These are phyloP conservation scores for Drosophila sordidapex DNA, from an alignment of 2,888 invertebrate genomes.

Conservation along the genomic window DNA sequence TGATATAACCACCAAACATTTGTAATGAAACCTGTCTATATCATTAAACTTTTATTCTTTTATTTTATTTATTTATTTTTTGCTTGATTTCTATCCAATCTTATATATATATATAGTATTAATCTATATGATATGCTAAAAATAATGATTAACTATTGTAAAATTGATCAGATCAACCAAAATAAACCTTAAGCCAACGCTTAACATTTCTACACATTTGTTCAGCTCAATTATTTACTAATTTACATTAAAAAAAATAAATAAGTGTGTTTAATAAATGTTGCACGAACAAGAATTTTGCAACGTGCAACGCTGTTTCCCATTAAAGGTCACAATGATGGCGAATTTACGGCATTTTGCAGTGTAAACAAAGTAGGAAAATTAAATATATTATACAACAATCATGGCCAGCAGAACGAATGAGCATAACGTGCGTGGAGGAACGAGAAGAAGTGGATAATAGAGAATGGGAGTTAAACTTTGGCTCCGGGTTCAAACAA, in stretches of 20 bases:
- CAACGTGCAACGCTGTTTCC: slow-evolving; percentile 25
- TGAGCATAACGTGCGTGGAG: slow-evolving; percentile 46
- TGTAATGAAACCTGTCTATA: no score
- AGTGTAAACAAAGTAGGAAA: slow-evolving; percentile 39
- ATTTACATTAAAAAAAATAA: not conserved
- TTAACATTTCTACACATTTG: not conserved
- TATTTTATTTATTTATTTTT: no score
- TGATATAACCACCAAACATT: not conserved
- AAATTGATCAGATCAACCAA: not conserved
- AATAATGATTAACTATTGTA: not conserved
- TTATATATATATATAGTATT: no score
- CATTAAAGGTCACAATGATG: slow-evolving; percentile 20
- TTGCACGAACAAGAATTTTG: slow-evolving; percentile 22
- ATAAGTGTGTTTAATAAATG: slow-evolving; percentile 17
- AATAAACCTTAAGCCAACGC: not conserved
- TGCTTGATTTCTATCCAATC: no score
- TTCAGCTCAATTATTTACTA: not conserved
- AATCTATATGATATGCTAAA: no score
- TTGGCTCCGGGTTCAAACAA: slow-evolving; percentile 72
- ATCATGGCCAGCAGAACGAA: slow-evolving; percentile 48
- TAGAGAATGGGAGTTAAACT: slow-evolving; percentile 6
- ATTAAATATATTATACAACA: slow-evolving; percentile 36
- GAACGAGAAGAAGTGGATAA: not conserved
- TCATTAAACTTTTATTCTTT: no score
- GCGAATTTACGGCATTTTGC: slow-evolving; percentile 14